phyloP scores from a whole-genome alignment of 2,113 vertebrate genomes.

The Anhinga rufa region DNA sequence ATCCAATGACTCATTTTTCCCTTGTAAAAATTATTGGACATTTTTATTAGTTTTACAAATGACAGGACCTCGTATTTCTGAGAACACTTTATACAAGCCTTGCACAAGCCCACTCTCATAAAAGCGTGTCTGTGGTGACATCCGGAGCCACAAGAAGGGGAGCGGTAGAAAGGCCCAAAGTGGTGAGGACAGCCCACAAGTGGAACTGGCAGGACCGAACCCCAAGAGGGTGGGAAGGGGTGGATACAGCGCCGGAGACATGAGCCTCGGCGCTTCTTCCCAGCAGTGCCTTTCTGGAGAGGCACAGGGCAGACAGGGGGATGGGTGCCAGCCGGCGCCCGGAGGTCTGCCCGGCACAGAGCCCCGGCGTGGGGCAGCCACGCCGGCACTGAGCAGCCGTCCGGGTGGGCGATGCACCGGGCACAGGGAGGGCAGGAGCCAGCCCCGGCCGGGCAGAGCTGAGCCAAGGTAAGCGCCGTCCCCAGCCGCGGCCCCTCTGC shows the following conservation, averaged over 20 bases:
- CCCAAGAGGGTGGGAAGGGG: constrained; percentile 63
- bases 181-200: constrained; percentile 64
- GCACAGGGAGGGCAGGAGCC: constrained; percentile 13
- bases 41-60: constrained; percentile 67
- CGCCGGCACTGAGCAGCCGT: not conserved
- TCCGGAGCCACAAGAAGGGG: constrained; percentile 58
- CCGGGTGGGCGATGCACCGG: not conserved
- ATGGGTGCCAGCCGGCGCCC: constrained; percentile 44
- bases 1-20: constrained; percentile 67
- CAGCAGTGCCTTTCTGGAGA: constrained; percentile 52
- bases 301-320: constrained; percentile 46
- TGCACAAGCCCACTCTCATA: constrained; percentile 64
- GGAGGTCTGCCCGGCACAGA: not conserved
- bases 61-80: constrained; percentile 61
- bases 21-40: constrained; percentile 65
- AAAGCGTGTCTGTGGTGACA: constrained; percentile 65
- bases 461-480: constrained; percentile 47
- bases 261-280: constrained; percentile 43
- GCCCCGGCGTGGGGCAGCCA: not conserved
- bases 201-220: constrained; percentile 61
- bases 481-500: not conserved
- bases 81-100: constrained; percentile 63
- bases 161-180: constrained; percentile 61
- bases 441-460: not conserved
- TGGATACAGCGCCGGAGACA: constrained; percentile 56